Evolutionary conservation across 2,797 vertebrate genomes (phyloP).

Genomic region (Erethizon dorsatum): DNA sequence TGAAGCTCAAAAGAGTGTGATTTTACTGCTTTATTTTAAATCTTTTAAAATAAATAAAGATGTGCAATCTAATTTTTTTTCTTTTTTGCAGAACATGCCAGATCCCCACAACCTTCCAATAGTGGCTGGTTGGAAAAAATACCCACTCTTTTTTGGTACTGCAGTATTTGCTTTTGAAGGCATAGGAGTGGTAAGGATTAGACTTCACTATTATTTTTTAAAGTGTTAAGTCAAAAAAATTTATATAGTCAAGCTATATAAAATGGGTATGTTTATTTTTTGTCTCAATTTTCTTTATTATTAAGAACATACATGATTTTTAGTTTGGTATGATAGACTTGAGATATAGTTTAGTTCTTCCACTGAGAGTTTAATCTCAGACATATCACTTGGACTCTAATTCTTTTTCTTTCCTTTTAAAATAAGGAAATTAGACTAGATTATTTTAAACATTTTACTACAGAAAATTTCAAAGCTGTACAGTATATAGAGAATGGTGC

Average conservation of each 20-base stretch:
- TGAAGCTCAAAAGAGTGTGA: slow-evolving; percentile 37
- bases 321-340: neutral
- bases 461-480: slow-evolving; percentile 30
- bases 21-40: slow-evolving; percentile 50
- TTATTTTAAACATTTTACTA: slow-evolving; percentile 40
- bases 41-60: slow-evolving; percentile 28
- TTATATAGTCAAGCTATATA: slow-evolving; percentile 17
- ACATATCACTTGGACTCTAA: neutral
- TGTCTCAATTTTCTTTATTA: slow-evolving; percentile 14
- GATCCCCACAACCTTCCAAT: slow-evolving; percentile 90
- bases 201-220: slow-evolving; percentile 24
- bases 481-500: slow-evolving; percentile 7
- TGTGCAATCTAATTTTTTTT: slow-evolving; percentile 31
- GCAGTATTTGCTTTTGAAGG: slow-evolving; percentile 96
- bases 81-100: slow-evolving; percentile 89
- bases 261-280: neutral
- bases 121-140: slow-evolving; percentile 92
- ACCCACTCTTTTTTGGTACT: slow-evolving; percentile 94
- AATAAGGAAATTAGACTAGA: neutral
- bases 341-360: slow-evolving; percentile 14
- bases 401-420: slow-evolving; percentile 2
- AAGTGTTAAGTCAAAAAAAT: slow-evolving; percentile 49
- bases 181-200: slow-evolving; percentile 93
- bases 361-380: slow-evolving; percentile 36
- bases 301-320: neutral